These are phyloP conservation scores for Peucedramus taeniatus DNA, from an alignment of 2,113 vertebrate species.

Conservation along the genomic window DNA sequence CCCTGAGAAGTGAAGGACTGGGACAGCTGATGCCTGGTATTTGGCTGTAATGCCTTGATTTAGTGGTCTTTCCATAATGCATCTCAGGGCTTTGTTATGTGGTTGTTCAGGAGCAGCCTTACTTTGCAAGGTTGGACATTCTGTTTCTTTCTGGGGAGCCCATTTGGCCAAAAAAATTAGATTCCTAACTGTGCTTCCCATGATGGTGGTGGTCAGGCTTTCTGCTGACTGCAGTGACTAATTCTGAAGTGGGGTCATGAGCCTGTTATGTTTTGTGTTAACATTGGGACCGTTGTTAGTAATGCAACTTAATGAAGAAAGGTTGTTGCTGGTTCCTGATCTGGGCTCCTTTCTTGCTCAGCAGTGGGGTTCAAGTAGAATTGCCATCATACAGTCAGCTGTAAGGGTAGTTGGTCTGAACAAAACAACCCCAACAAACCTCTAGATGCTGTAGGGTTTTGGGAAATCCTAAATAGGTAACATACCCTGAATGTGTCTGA, in stretches of 20 bases:
- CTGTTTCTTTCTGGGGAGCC: neutral
- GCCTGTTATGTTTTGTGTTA: neutral
- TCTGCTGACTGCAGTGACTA: neutral
- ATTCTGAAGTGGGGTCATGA: neutral
- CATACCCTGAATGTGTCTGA: neutral
- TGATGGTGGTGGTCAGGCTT: neutral
- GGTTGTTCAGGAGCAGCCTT: neutral
- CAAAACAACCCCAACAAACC: neutral
- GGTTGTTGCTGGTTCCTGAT: neutral
- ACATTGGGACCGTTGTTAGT: fast-evolving
- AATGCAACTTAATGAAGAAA: neutral
- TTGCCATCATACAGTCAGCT: neutral
- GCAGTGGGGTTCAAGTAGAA: neutral
- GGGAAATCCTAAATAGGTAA: neutral
- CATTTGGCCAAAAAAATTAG: neutral
- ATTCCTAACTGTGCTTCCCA: neutral
- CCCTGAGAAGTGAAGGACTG: neutral
- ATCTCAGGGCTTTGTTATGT: neutral
- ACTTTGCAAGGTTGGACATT: neutral
- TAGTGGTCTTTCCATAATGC: neutral
- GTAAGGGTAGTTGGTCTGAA: neutral
- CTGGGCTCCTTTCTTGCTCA: neutral
- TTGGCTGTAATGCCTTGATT: neutral
- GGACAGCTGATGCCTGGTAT: neutral
- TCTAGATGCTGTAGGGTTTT: neutral